Percentiles rank a stretch among this genome's conserved stretches.
phyloP scores from a whole-genome alignment of 1,140 invertebrate genomes.

The Euwallacea fornicatus region DNA sequence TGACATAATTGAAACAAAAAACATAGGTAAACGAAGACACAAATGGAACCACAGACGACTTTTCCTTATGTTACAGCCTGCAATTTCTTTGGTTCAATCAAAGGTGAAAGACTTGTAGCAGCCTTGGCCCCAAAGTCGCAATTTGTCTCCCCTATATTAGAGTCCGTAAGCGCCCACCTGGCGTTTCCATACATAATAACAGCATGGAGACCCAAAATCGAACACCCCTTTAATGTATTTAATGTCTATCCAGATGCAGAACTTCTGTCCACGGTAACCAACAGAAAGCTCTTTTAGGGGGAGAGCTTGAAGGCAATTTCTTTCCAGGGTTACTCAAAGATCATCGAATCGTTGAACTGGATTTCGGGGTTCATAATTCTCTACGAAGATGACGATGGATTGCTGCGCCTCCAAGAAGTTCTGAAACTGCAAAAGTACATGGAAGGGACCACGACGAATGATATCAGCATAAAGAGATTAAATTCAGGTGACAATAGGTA shows the following conservation, averaged over 20 bases:
- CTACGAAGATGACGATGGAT: constrained; percentile 76
- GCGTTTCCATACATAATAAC: constrained; percentile 73
- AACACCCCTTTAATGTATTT: constrained; percentile 56
- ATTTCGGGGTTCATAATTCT: constrained; percentile 71
- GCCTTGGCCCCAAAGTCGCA: constrained; percentile 75
- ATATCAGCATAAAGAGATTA: constrained; percentile 58
- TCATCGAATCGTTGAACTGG: constrained; percentile 76
- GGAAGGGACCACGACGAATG: constrained; percentile 55
- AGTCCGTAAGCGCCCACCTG: constrained; percentile 69
- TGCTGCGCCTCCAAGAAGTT: constrained; percentile 80
- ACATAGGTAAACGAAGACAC: constrained; percentile 11
- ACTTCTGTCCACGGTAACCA: constrained; percentile 57
- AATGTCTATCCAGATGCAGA: constrained; percentile 77
- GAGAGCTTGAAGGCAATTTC: not conserved
- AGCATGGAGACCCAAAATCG: constrained; percentile 61
- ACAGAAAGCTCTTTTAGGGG: constrained; percentile 52
- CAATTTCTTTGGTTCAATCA: constrained; percentile 55
- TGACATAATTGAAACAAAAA: constrained; percentile 17
- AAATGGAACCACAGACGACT: not conserved
- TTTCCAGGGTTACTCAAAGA: constrained; percentile 64
- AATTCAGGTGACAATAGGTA: constrained; percentile 63
- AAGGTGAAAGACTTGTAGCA: constrained; percentile 59
- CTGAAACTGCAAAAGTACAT: constrained; percentile 66
- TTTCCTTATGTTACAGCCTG: constrained; percentile 52
- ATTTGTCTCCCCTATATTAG: constrained; percentile 63